Conservation (phyloP, 2,888 invertebrate species). For the Noctua janthina region DNA sequence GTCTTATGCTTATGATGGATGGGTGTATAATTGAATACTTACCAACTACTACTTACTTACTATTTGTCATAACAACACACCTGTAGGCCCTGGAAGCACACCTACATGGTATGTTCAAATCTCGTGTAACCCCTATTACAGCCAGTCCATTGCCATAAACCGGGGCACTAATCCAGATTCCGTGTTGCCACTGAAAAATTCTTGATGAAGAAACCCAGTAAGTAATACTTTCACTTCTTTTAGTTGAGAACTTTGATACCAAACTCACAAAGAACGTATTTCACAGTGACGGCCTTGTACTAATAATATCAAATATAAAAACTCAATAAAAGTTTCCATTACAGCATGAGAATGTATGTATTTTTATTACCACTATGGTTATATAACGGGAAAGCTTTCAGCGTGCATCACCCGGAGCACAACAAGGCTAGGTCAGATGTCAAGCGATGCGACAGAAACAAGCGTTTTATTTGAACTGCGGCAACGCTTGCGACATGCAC, state of each 20-base stretch:
- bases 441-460: conserved; percentile 11
- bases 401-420: conserved; percentile 20
- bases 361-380: conserved; percentile 46
- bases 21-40: conserved; percentile 2
- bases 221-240: no score
- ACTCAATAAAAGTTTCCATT: conserved; percentile 44
- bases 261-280: background rate
- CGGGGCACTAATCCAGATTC: background rate
- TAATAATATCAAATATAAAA: conserved; percentile 17
- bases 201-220: background rate
- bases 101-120: no score
- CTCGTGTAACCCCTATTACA: no score
- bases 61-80: background rate
- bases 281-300: background rate
- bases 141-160: background rate
- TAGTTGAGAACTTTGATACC: background rate
- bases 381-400: conserved; percentile 55
- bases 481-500: conserved; percentile 5
- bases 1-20: conserved; percentile 10
- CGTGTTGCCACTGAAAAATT: background rate
- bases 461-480: conserved; percentile 14
- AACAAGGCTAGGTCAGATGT: conserved; percentile 35
- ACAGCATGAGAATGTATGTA: conserved; percentile 23
- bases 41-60: no score
- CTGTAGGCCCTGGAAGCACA: background rate